Evolutionary conservation across 2,888 invertebrate species (phyloP).

Genomic region (Diadromus collaris): DNA sequence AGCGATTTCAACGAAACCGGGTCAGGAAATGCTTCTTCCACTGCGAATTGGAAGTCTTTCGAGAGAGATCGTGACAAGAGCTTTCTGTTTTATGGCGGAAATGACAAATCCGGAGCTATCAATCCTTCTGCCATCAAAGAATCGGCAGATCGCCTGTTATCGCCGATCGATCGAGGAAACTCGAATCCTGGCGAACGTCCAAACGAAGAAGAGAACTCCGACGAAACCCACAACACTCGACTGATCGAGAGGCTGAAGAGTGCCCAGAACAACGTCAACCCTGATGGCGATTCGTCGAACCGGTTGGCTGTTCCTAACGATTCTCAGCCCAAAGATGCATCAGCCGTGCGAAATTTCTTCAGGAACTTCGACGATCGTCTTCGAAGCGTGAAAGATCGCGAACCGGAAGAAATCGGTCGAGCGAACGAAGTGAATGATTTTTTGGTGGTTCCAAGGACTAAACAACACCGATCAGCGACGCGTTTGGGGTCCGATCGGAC

Average conservation of each 20-base stretch:
- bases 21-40: not conserved
- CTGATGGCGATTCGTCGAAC: not conserved
- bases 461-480: conserved; percentile 26
- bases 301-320: not conserved
- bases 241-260: conserved; percentile 8
- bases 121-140: not conserved
- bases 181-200: not conserved
- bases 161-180: not conserved
- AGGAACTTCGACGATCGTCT: conserved; percentile 22
- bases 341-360: conserved; percentile 11
- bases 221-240: not conserved
- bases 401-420: not conserved
- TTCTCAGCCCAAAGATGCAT: not conserved
- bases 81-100: conserved; percentile 46
- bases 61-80: conserved; percentile 39
- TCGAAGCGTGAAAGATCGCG: not conserved
- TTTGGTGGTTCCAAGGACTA: conserved; percentile 9
- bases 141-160: not conserved
- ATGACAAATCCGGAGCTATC: not conserved
- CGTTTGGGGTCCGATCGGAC: conserved; percentile 18
- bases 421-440: not conserved
- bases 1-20: not conserved
- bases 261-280: not conserved
- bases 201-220: not conserved
- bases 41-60: not conserved